Evolutionary conservation across 2,797 vertebrate genomes (phyloP).

Genomic region (Sebastes steindachneri): DNA sequence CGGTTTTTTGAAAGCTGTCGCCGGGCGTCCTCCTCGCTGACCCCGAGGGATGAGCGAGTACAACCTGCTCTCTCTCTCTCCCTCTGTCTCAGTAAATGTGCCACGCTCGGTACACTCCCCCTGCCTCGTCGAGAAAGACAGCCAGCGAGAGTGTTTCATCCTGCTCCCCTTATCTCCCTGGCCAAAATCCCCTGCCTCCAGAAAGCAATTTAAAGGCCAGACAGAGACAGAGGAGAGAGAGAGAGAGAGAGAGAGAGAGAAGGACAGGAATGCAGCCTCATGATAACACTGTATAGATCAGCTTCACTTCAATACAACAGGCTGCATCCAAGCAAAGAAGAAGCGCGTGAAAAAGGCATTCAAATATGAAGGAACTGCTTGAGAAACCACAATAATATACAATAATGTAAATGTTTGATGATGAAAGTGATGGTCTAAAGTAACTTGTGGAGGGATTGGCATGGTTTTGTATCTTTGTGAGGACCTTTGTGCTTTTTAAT

Average conservation of each 20-base stretch:
- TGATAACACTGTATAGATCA: constrained; percentile 39
- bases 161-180: constrained; percentile 70
- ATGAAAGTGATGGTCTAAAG: not conserved
- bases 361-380: not conserved
- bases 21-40: constrained; percentile 3
- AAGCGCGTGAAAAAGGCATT: not conserved
- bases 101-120: constrained; percentile 19
- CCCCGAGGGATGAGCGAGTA: constrained; percentile 30
- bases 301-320: constrained; percentile 30
- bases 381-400: not conserved
- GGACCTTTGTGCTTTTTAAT: not conserved
- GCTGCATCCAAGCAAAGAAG: not conserved
- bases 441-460: not conserved
- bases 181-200: constrained; percentile 70
- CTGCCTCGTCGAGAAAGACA: constrained; percentile 31
- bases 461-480: not conserved
- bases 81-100: constrained; percentile 38
- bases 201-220: constrained; percentile 77
- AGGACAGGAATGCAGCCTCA: constrained; percentile 19
- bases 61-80: constrained; percentile 15
- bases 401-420: not conserved
- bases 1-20: constrained; percentile 14
- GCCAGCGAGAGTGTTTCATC: constrained; percentile 58
- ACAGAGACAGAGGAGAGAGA: constrained; percentile 36
- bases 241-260: too few relatives aligned